A percentile compares a stretch with the other conserved stretches of the same genome.
Evolutionary conservation across 1,140 invertebrate genomes (phyloP).

Genomic region (Heliconius hewitsoni): DNA sequence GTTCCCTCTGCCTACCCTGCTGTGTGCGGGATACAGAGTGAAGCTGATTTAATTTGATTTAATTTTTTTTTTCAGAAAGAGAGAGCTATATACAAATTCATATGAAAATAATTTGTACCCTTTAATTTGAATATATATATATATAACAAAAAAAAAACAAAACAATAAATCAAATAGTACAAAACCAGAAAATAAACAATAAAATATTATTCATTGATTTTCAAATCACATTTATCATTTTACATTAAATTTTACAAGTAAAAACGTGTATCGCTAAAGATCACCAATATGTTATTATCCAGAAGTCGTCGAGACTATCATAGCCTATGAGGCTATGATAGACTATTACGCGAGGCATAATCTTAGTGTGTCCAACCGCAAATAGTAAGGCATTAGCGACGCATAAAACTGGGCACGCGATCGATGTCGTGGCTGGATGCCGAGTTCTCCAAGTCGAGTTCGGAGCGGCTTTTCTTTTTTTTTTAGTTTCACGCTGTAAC

Average conservation of each 20-base stretch:
- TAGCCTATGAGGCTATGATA: constrained; percentile 16
- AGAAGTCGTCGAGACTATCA: constrained; percentile 19
- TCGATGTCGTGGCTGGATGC: constrained; percentile 44
- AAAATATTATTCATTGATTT: not conserved
- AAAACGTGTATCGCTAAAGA: not conserved
- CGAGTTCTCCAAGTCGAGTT: not conserved
- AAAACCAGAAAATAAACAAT: not conserved
- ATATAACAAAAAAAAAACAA: no score
- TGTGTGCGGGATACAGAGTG: no score
- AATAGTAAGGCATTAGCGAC: constrained; percentile 54
- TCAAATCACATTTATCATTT: not conserved
- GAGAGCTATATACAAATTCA: no score
- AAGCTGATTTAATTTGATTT: no score
- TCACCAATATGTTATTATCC: not conserved
- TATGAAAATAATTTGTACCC: no score
- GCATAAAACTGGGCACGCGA: constrained; percentile 55
- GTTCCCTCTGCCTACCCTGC: no score
- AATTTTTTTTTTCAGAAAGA: no score
- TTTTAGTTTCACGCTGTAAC: no score
- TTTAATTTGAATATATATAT: no score
- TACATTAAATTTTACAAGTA: not conserved
- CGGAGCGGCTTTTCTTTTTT: not conserved
- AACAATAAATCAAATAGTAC: no score
- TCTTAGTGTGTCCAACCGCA: constrained; percentile 55
- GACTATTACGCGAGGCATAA: constrained; percentile 46